Evolutionary conservation across 2,888 invertebrate genomes (phyloP).

Genomic region (Ochropacha duplaris): DNA sequence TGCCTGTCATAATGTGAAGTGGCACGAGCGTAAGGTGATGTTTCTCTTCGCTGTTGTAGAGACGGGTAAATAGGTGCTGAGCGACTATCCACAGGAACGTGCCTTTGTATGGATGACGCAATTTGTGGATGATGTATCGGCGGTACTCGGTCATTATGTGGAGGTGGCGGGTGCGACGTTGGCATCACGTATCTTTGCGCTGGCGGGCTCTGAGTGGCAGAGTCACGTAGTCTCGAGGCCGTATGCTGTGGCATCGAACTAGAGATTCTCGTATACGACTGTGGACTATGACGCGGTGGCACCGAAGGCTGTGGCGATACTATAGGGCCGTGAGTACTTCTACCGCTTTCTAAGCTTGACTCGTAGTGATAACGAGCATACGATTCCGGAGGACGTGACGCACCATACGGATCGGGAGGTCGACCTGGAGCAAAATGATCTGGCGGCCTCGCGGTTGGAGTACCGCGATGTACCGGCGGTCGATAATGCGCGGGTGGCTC

Average conservation of each 20-base stretch:
- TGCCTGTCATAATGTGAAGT: conserved; percentile 68
- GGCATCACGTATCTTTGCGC: conserved; percentile 62
- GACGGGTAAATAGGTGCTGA: conserved; percentile 57
- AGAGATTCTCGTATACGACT: conserved; percentile 67
- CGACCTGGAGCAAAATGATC: conserved; percentile 67
- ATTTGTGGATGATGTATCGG: conserved; percentile 74
- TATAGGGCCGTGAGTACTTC: conserved; percentile 55
- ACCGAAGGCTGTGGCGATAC: conserved; percentile 65
- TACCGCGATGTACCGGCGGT: conserved; percentile 54
- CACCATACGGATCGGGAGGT: conserved; percentile 68
- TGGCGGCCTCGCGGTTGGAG: conserved; percentile 60
- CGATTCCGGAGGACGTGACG: conserved; percentile 66
- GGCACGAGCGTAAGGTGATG: conserved; percentile 58
- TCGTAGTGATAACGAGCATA: conserved; percentile 70
- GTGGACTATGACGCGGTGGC: conserved; percentile 68
- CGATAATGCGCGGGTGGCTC: conserved; percentile 56
- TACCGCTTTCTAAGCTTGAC: conserved; percentile 50
- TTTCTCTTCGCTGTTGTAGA: conserved; percentile 60
- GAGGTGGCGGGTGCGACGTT: conserved; percentile 61
- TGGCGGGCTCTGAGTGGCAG: conserved; percentile 59
- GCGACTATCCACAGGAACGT: conserved; percentile 51
- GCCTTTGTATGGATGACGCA: conserved; percentile 52
- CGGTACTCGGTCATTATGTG: conserved; percentile 74
- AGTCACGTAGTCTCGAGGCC: conserved; percentile 60
- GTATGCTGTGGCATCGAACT: conserved; percentile 66